phyloP scores from a whole-genome alignment of 2,888 invertebrate genomes.

The Griposia aprilina region DNA sequence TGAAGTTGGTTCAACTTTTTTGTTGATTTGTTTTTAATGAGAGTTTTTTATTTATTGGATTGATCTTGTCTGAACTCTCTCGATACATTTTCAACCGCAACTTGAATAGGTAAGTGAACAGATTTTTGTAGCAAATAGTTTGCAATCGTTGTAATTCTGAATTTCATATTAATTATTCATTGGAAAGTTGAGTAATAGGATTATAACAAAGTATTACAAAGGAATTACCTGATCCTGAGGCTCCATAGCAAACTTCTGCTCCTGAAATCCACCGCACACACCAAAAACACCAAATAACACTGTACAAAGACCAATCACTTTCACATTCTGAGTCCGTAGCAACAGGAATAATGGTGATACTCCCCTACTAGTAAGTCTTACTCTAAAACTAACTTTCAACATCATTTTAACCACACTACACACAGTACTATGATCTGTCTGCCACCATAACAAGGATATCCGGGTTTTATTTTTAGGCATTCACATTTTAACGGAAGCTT shows the following conservation, averaged over 20 bases:
- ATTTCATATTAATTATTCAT: no score
- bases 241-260: constrained; percentile 97
- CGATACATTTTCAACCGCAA: neutral
- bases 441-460: constrained; percentile 80
- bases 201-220: constrained; percentile 20
- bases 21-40: no score
- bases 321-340: constrained; percentile 80
- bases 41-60: neutral
- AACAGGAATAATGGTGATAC: constrained; percentile 84
- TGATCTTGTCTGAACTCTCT: neutral
- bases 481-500: constrained; percentile 84
- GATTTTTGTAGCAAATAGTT: no score
- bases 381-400: constrained; percentile 77
- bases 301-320: constrained; percentile 68
- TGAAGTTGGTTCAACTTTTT: constrained; percentile 3
- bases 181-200: neutral
- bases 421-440: constrained; percentile 62
- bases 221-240: constrained; percentile 94
- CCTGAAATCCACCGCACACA: constrained; percentile 84
- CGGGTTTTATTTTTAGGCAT: constrained; percentile 78
- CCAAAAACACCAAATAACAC: constrained; percentile 77
- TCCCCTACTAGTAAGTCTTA: constrained; percentile 82
- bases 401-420: constrained; percentile 72
- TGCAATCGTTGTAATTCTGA: no score
- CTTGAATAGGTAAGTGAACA: no score